These are phyloP conservation scores for Halichondria panicea DNA, from an alignment of 37 sponge, comb jelly and placozoan genomes.

Conservation along the genomic window DNA sequence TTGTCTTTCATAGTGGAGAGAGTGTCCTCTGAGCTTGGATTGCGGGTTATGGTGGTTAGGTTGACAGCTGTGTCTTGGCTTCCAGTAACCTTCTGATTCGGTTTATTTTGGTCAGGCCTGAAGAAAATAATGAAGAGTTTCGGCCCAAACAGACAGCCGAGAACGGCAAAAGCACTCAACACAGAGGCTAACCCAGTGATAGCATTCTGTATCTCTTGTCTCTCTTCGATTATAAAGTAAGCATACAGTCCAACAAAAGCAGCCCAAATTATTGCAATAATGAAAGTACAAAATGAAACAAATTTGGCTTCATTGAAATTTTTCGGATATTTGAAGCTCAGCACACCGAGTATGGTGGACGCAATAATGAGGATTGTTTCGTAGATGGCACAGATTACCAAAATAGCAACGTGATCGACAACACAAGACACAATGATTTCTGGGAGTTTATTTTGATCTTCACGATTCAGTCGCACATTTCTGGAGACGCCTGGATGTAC, in stretches of 20 bases:
- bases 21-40: no score
- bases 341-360: slow-evolving; percentile 53
- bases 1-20: no score
- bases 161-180: slow-evolving; percentile 50
- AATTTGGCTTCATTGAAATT: slow-evolving; percentile 83
- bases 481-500: slow-evolving; percentile 15
- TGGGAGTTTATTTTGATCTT: slow-evolving; percentile 20
- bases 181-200: slow-evolving; percentile 41
- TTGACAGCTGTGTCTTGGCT: not conserved
- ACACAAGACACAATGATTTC: slow-evolving; percentile 44
- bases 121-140: slow-evolving; percentile 66
- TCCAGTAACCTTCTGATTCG: not conserved
- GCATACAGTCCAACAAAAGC: slow-evolving; percentile 47
- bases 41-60: not conserved
- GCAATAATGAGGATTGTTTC: slow-evolving; percentile 50
- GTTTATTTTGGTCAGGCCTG: slow-evolving; percentile 17
- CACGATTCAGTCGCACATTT: not conserved
- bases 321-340: slow-evolving; percentile 69
- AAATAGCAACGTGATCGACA: slow-evolving; percentile 9
- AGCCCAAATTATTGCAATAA: slow-evolving; percentile 62
- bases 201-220: slow-evolving; percentile 37
- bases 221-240: slow-evolving; percentile 36
- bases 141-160: slow-evolving; percentile 55
- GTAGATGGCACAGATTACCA: slow-evolving; percentile 41
- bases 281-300: slow-evolving; percentile 59